These are phyloP conservation scores for Aradophagus sp. DNA, from an alignment of 1,140 invertebrate species.

Conservation along the genomic window DNA sequence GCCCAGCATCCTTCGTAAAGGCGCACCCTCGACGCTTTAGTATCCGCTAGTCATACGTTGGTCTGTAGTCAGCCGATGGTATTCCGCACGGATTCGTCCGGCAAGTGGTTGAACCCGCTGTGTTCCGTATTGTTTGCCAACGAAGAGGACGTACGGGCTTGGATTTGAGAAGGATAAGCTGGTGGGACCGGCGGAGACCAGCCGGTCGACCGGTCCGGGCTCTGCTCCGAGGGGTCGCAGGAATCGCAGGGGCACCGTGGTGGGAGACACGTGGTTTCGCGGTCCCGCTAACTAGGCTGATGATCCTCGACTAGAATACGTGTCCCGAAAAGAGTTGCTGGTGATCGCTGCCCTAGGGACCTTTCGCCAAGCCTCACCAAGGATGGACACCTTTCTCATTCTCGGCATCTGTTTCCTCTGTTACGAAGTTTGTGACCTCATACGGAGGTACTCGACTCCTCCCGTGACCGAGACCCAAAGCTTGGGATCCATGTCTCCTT, in stretches of 20 bases:
- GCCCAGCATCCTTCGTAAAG: conserved; percentile 73
- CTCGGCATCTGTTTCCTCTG: conserved; percentile 76
- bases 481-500: conserved; percentile 41
- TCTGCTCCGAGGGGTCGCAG: too few relatives aligned
- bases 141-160: too few relatives aligned
- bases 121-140: too few relatives aligned
- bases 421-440: conserved; percentile 76
- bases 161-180: too few relatives aligned
- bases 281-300: conserved; percentile 5
- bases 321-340: neutral
- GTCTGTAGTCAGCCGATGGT: conserved; percentile 66
- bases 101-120: too few relatives aligned
- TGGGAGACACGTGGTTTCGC: too few relatives aligned
- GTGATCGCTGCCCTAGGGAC: neutral
- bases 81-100: conserved; percentile 31
- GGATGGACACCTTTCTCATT: conserved; percentile 77
- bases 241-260: too few relatives aligned
- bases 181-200: too few relatives aligned
- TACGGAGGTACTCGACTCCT: conserved; percentile 66
- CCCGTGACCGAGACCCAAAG: conserved; percentile 56
- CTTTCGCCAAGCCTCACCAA: too few relatives aligned
- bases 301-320: neutral
- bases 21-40: conserved; percentile 70
- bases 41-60: conserved; percentile 73
- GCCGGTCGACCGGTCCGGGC: too few relatives aligned